Percentiles rank a stretch among this genome's conserved stretches.
Evolutionary conservation across 2,797 vertebrate species (phyloP).

Genomic region (Falco novaeseelandiae): DNA sequence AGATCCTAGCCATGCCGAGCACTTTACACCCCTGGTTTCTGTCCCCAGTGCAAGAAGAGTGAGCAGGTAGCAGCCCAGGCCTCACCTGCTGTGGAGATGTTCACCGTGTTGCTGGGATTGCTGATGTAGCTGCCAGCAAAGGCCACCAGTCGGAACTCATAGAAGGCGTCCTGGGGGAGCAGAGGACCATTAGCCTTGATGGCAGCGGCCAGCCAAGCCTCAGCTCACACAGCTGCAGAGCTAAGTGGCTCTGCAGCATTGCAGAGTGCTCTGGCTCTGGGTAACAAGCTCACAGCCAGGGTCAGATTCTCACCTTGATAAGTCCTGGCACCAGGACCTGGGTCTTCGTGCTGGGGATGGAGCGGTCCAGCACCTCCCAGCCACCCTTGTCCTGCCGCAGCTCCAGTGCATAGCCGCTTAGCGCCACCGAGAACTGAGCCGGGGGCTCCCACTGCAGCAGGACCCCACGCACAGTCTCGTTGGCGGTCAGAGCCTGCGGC

Average conservation of each 20-base stretch:
- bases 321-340: conserved; percentile 89
- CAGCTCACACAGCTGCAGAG: not conserved
- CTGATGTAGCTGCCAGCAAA: conserved; percentile 86
- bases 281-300: too few species aligned
- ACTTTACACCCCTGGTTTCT: rapidly evolving
- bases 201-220: not conserved
- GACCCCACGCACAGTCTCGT: conserved; percentile 83
- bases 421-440: conserved; percentile 71
- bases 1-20: too few species aligned
- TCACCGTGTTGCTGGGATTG: conserved; percentile 88
- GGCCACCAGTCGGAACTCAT: conserved; percentile 91
- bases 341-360: conserved; percentile 82
- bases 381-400: conserved; percentile 82
- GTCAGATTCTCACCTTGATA: conserved; percentile 80
- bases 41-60: not conserved
- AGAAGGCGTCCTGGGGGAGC: conserved; percentile 83
- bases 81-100: conserved; percentile 89
- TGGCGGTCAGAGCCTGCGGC: conserved; percentile 83
- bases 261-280: not conserved
- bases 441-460: conserved; percentile 89
- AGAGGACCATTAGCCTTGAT: not conserved
- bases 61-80: not conserved
- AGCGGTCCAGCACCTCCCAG: conserved; percentile 87
- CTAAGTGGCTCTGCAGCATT: rapidly evolving
- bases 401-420: conserved; percentile 88